Base-by-base conservation (phyloP, 2,797 vertebrate genomes). In the Gallirallus australis region DNA sequence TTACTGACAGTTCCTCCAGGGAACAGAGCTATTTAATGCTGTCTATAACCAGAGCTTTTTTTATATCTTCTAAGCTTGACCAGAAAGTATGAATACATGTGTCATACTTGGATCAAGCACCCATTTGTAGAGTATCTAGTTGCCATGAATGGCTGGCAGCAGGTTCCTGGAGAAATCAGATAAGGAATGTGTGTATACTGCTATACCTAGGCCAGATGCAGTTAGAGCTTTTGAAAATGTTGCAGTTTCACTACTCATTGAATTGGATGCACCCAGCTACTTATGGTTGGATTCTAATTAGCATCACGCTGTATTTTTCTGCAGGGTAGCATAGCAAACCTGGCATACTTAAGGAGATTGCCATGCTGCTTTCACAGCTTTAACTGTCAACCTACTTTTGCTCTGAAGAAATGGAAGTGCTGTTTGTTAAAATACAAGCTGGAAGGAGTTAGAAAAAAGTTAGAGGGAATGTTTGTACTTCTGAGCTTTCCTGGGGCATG, bases 81-180 rank as follows among this genome's bases (percentile, higher is more conserved):
- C 28, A 59, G 33, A 18, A 52, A 42, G 8, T 6, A 7, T n/a
- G 30, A 54, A 15, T 35, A 1, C 2, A 50, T 52, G 30, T 73
- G 11, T 60, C 0, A 1, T 9, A 3, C 31, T 81, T 21, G 30
- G 16, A 35, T 82, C 11, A 27, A 56, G 16, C 20, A 52, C 10
- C 5, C 0, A 3, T 39, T 87, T 78, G 18, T 1, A 2, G 18
- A n/a, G 21, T 9, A 24, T 45, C 6, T 39, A 7, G 18, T 57
- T 66, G 71, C 18, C 4, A 4, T 40, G 33, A 40, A 5, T 57
- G 18, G 8, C 37, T 19, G 53, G 28, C 11, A 65, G 53, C 13
- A 64, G 25, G 6, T 64, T 84, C 20, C 42, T 82, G 70, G 19
- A 75, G 21, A 40, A 54, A 69, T 78, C 24, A 18, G 5, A 0